These are phyloP conservation scores for Macrosteles quadrilineatus DNA, from an alignment of 1,140 invertebrate species.

Conservation along the genomic window DNA sequence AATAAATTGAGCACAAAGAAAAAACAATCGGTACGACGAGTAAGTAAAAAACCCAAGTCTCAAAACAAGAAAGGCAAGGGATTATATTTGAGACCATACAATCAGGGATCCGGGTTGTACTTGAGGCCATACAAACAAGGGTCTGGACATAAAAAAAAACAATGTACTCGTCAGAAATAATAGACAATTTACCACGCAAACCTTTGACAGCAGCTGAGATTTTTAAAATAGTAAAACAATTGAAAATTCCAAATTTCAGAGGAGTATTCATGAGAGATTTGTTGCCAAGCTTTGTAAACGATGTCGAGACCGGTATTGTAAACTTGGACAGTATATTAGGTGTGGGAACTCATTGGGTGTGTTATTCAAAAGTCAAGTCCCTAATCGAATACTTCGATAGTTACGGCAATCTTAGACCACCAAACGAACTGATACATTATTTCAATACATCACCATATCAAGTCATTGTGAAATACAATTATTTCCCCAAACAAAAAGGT, in stretches of 20 bases:
- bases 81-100: conserved; percentile 27
- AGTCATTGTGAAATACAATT: conserved; percentile 14
- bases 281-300: no score
- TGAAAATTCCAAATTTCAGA: conserved; percentile 30
- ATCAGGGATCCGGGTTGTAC: neutral
- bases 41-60: no score
- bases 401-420: conserved; percentile 9
- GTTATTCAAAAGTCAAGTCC: conserved; percentile 40
- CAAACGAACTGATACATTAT: conserved; percentile 7
- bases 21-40: no score
- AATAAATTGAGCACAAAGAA: no score
- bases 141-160: conserved; percentile 36
- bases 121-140: neutral
- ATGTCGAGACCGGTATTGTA: no score
- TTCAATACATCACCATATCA: neutral
- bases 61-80: conserved; percentile 18
- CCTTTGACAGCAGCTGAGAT: no score
- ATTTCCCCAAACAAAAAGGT: neutral
- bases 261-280: conserved; percentile 35
- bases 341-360: conserved; percentile 45
- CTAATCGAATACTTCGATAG: conserved; percentile 26
- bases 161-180: neutral
- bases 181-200: no score
- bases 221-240: no score
- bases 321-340: conserved; percentile 41